These are phyloP conservation scores for Drosophila birchii DNA, from an alignment of 2,888 invertebrate species.

Conservation along the genomic window DNA sequence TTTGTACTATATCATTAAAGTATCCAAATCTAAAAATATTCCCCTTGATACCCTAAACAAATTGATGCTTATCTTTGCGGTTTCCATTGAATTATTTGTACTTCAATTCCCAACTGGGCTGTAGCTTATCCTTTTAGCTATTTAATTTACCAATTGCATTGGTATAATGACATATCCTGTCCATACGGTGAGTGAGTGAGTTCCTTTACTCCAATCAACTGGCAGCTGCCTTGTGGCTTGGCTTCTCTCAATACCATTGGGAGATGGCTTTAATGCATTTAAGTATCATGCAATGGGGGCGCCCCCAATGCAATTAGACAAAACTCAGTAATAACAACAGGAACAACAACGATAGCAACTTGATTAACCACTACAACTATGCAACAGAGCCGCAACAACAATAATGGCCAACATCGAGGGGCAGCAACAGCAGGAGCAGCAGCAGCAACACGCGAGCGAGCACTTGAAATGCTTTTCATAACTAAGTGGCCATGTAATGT, in stretches of 20 bases:
- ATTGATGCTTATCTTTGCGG: neutral
- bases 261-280: slow-evolving; percentile 39
- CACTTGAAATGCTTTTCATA: slow-evolving; percentile 43
- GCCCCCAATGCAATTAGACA: slow-evolving; percentile 67
- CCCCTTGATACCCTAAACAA: neutral
- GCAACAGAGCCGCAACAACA: slow-evolving; percentile 13
- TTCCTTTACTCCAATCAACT: slow-evolving; percentile 35
- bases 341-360: slow-evolving; percentile 21
- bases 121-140: slow-evolving; percentile 10
- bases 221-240: neutral
- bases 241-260: slow-evolving; percentile 19
- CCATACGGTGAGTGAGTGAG: slow-evolving; percentile 49
- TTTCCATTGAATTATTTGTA: slow-evolving; percentile 2
- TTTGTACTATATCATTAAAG: neutral
- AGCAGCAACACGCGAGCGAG: slow-evolving; percentile 40
- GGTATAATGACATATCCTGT: slow-evolving; percentile 65
- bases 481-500: slow-evolving; percentile 65
- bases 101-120: slow-evolving; percentile 11
- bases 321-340: slow-evolving; percentile 41
- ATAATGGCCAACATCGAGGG: neutral
- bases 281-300: slow-evolving; percentile 39
- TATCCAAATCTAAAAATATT: neutral
- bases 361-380: slow-evolving; percentile 34
- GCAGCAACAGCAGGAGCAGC: slow-evolving; percentile 1
- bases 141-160: slow-evolving; percentile 62